Percentiles rank a stretch among this genome's conserved stretches.
phyloP scores from a whole-genome alignment of 2,888 invertebrate species.

The Pterostichus niger region DNA sequence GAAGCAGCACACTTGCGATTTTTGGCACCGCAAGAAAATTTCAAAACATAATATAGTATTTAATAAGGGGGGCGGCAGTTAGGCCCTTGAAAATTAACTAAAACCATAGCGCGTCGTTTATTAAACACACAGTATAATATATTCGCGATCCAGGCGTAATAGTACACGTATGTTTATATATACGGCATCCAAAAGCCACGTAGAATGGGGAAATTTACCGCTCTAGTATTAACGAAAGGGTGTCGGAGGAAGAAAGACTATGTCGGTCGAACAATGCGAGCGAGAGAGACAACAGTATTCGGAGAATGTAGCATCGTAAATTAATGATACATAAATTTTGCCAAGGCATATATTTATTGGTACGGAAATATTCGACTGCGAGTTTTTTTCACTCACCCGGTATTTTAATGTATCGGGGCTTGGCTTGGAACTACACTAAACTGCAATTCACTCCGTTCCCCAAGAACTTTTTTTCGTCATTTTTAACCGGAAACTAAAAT shows the following conservation, averaged over 20 bases:
- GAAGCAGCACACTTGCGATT: conserved; percentile 51
- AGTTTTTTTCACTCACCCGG: conserved; percentile 56
- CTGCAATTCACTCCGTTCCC: conserved; percentile 17
- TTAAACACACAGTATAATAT: conserved; percentile 66
- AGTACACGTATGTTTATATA: conserved; percentile 64
- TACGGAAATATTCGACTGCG: conserved; percentile 66
- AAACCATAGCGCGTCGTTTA: conserved; percentile 66
- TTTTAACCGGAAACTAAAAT: conserved; percentile 44
- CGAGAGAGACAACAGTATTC: conserved; percentile 57
- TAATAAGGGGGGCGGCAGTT: conserved; percentile 73
- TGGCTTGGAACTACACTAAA: conserved; percentile 13
- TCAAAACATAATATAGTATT: conserved; percentile 78
- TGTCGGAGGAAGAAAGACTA: conserved; percentile 68
- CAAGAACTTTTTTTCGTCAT: conserved; percentile 43
- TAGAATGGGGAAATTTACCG: conserved; percentile 73
- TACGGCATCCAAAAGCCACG: conserved; percentile 65
- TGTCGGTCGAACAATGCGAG: neutral
- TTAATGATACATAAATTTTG: conserved; percentile 68
- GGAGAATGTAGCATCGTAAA: conserved; percentile 68
- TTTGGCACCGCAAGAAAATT: conserved; percentile 74
- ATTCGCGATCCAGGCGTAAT: conserved; percentile 65
- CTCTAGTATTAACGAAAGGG: conserved; percentile 74
- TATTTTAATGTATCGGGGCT: conserved; percentile 64
- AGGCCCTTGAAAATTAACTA: conserved; percentile 66
- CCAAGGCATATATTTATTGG: conserved; percentile 67